A percentile compares a stretch with the other conserved stretches of the same genome.
phyloP scores from a whole-genome alignment of 2,888 invertebrate species.

The Trichopoda pennipes region DNA sequence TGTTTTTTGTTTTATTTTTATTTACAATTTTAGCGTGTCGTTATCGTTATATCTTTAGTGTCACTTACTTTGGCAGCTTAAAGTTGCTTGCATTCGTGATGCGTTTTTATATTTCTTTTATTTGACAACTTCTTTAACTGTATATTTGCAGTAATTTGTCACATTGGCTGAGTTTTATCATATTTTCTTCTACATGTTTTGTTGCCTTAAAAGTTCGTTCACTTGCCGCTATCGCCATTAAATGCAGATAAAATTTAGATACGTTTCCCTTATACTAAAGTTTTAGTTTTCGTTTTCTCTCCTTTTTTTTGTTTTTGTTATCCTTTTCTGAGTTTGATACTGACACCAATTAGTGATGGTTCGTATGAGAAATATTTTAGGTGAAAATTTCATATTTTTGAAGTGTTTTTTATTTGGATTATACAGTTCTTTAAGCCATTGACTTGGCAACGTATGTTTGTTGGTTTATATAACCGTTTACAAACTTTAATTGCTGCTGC shows the following conservation, averaged over 20 bases:
- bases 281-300: conserved; percentile 24
- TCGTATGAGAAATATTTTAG: conserved; percentile 39
- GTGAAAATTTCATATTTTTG: conserved; percentile 32
- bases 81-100: conserved; percentile 27
- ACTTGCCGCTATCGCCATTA: conserved; percentile 1
- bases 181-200: not conserved
- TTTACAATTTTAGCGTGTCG: conserved; percentile 9
- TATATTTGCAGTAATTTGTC: conserved; percentile 59
- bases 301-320: not conserved
- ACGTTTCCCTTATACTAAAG: conserved; percentile 26
- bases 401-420: conserved; percentile 31
- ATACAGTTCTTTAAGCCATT: conserved; percentile 27
- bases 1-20: not conserved
- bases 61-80: conserved; percentile 43
- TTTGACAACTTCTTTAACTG: conserved; percentile 39
- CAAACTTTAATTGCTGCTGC: conserved; percentile 8
- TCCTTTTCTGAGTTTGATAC: not conserved
- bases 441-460: not conserved
- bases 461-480: not conserved
- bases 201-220: conserved; percentile 33
- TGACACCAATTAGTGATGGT: conserved; percentile 49
- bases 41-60: conserved; percentile 54
- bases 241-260: conserved; percentile 19
- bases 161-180: conserved; percentile 55
- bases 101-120: not conserved